phyloP scores from a whole-genome alignment of 1,140 invertebrate species.

The Stegodyphus mimosarum region DNA sequence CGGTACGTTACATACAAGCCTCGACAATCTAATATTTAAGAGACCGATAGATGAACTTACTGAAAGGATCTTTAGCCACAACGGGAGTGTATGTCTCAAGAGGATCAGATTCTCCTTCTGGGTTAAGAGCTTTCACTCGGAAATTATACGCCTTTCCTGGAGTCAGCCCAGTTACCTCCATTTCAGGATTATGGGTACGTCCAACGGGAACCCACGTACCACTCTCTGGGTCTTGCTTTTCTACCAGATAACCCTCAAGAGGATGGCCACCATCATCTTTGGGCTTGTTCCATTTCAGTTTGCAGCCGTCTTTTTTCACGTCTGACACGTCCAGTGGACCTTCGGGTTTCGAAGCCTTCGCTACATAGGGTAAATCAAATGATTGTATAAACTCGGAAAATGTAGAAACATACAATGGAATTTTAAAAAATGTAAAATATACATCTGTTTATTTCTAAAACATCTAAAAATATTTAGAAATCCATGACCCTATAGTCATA shows the following conservation, averaged over 20 bases:
- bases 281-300: slow-evolving; percentile 69
- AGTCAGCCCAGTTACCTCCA: slow-evolving; percentile 87
- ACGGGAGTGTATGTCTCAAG: slow-evolving; percentile 82
- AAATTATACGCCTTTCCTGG: slow-evolving; percentile 98
- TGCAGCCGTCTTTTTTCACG: slow-evolving; percentile 76
- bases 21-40: slow-evolving; percentile 87
- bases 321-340: slow-evolving; percentile 91
- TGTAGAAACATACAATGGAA: background rate
- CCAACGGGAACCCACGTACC: slow-evolving; percentile 95
- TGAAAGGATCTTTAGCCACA: slow-evolving; percentile 69
- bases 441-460: no score
- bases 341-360: slow-evolving; percentile 86
- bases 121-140: slow-evolving; percentile 96
- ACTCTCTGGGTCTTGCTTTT: slow-evolving; percentile 92
- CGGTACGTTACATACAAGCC: no score
- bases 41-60: slow-evolving; percentile 71
- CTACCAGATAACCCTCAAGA: slow-evolving; percentile 91
- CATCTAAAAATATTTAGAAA: no score
- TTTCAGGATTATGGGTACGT: slow-evolving; percentile 84
- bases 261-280: slow-evolving; percentile 66
- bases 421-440: no score
- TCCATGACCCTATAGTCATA: no score
- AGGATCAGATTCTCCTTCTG: slow-evolving; percentile 97
- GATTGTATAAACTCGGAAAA: background rate
- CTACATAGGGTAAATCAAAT: slow-evolving; percentile 8